Evolutionary conservation across 53 echinoderm and acorn worm species (phyloP).

Genomic region (Stichopus horrens): DNA sequence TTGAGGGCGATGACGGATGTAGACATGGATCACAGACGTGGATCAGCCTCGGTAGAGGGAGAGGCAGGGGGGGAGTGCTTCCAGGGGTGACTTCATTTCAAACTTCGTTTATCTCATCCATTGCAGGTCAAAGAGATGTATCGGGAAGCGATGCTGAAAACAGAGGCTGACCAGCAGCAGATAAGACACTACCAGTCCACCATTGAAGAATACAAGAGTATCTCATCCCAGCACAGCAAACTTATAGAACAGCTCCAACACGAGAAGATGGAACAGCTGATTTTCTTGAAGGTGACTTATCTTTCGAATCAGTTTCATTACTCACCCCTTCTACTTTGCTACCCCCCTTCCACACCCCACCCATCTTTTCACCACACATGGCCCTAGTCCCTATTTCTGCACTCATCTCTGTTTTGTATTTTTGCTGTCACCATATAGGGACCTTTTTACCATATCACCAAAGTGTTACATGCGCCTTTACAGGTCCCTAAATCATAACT

Average conservation of each 20-base stretch:
- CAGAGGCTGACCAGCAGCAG: slow-evolving; percentile 60
- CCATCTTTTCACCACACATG: background rate
- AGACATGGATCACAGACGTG: too few species aligned
- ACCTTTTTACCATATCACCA: too few species aligned
- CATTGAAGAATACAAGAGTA: slow-evolving; percentile 93
- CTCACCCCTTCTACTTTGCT: background rate
- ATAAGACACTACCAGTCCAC: slow-evolving; percentile 71
- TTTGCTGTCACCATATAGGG: background rate
- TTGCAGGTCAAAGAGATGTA: slow-evolving; percentile 94
- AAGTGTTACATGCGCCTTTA: too few species aligned
- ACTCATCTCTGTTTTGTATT: background rate
- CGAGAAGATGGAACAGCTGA: slow-evolving; percentile 63
- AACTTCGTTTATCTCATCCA: background rate
- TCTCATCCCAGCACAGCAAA: slow-evolving; percentile 92
- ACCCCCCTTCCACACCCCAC: background rate
- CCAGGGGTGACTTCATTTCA: background rate
- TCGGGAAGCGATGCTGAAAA: slow-evolving; percentile 76
- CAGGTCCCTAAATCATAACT: too few species aligned
- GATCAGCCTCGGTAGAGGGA: too few species aligned
- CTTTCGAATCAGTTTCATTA: background rate
- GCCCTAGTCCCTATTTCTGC: background rate
- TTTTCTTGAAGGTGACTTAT: slow-evolving; percentile 70
- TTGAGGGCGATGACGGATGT: too few species aligned
- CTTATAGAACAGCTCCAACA: slow-evolving; percentile 88
- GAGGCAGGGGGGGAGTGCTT: background rate